These are phyloP conservation scores for Pyrocoelia pectoralis DNA, from an alignment of 2,888 invertebrate genomes.

Conservation along the genomic window DNA sequence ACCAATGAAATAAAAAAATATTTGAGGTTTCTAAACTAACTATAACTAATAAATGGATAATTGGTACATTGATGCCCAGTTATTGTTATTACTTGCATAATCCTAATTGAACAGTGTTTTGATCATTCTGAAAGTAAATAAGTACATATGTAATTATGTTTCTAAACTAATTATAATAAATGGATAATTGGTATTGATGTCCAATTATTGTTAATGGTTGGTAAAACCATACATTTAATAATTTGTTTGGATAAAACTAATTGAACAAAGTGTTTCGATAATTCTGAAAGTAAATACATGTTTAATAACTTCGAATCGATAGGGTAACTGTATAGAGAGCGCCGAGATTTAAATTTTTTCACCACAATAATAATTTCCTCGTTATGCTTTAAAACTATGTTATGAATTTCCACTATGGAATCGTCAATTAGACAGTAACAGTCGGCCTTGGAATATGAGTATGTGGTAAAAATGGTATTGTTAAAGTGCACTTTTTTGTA, in stretches of 20 bases:
- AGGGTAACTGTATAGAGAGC: not conserved
- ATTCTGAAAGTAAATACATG: not conserved
- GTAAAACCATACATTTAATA: not conserved
- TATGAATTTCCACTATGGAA: slow-evolving; percentile 2
- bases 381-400: not conserved
- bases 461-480: not conserved
- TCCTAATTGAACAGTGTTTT: too few species aligned
- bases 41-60: too few species aligned
- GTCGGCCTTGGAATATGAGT: not conserved
- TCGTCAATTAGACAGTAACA: not conserved
- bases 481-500: not conserved
- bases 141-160: too few species aligned
- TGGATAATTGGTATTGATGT: not conserved
- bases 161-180: not conserved
- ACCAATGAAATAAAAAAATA: too few species aligned
- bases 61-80: too few species aligned
- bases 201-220: not conserved
- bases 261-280: not conserved
- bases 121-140: too few species aligned
- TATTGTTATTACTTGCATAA: too few species aligned
- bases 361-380: not conserved
- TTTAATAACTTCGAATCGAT: not conserved
- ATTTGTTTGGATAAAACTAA: not conserved
- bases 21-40: too few species aligned
- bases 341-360: not conserved